These are phyloP conservation scores for Melierax canorus DNA, from an alignment of 2,113 vertebrate genomes.

Conservation along the genomic window DNA sequence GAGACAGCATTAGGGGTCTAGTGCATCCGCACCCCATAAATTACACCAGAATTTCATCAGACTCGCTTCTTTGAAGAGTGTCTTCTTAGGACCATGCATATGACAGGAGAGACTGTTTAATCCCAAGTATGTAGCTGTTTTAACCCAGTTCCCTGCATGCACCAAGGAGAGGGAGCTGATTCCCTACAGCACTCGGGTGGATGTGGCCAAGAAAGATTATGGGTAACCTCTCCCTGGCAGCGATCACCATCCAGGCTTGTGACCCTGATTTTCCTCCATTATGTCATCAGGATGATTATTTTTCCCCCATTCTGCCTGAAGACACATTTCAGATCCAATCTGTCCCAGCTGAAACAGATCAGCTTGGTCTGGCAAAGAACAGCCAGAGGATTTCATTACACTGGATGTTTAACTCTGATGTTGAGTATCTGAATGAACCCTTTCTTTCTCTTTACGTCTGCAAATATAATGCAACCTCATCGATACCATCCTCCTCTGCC, in stretches of 20 bases:
- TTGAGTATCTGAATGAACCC: not conserved
- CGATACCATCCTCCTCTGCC: not conserved
- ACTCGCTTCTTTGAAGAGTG: not conserved
- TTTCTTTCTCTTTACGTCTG: not conserved
- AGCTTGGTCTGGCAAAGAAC: not conserved
- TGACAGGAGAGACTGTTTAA: not conserved
- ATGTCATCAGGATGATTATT: not conserved
- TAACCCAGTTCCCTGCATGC: not conserved
- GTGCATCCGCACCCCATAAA: not conserved
- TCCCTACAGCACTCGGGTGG: not conserved
- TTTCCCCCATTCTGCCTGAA: not conserved
- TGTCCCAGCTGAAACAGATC: not conserved
- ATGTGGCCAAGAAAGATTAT: not conserved
- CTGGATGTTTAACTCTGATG: not conserved
- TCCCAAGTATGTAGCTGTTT: not conserved
- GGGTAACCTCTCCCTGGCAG: not conserved
- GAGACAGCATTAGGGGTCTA: not conserved
- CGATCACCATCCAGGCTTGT: not conserved
- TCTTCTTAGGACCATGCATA: not conserved
- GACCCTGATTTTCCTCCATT: conserved; percentile 2
- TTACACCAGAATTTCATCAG: not conserved
- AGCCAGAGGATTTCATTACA: not conserved
- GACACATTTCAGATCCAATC: not conserved
- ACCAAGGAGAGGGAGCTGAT: not conserved
- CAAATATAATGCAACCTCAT: not conserved